Evolutionary conservation across 2,113 vertebrate species (phyloP), one percentile per base, ranked within the genome.

Genomic region (Xiphophorus maculatus): DNA sequence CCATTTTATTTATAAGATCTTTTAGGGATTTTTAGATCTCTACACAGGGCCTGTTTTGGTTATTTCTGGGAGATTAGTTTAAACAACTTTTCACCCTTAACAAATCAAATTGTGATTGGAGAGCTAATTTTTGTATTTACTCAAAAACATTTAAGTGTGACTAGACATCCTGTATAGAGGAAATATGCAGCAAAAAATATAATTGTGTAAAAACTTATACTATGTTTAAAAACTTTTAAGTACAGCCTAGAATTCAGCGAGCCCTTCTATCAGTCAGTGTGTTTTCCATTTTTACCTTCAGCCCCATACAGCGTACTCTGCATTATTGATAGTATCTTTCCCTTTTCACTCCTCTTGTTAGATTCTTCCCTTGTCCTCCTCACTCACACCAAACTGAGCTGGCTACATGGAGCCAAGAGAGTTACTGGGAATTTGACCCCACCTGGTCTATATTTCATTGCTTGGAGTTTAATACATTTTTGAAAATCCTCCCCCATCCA

Each of bases 381-480:
- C 25, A 25, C 89, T 89, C 90, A 88, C 78, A 84, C 66, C 19
- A 76, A 84, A 58, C 87, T 82, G 74, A 76, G 79, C 35, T 76
- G 84, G 81, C 84, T 69, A 58, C 19, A 69, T 13, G 5, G 77
- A 82, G 89, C 76, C 87, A 71, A 68, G 85, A 89, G 89, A 88
- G 44, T 80, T 85, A 77, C 83, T 80, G 84, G 17, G 61, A 84
- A 85, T 88, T 81, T 91, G 85, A 91, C 84, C 90, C 88, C 87
- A 74, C 74, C 86, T 86, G 88, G 86, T 93, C 85, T 89, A 91
- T 91, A 84, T 92, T 93, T 93, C 81, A 93, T 91, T 89, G 81
- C 76, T 79, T 86, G 78, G 88, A 81, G 85, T 91, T 91, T 93
- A 93, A 93, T 92, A 83, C 86, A 93, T 92, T 90, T 92, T 93